phyloP scores from a whole-genome alignment of 92 coral and sea anemone species.

The Epizoanthus ramosus region DNA sequence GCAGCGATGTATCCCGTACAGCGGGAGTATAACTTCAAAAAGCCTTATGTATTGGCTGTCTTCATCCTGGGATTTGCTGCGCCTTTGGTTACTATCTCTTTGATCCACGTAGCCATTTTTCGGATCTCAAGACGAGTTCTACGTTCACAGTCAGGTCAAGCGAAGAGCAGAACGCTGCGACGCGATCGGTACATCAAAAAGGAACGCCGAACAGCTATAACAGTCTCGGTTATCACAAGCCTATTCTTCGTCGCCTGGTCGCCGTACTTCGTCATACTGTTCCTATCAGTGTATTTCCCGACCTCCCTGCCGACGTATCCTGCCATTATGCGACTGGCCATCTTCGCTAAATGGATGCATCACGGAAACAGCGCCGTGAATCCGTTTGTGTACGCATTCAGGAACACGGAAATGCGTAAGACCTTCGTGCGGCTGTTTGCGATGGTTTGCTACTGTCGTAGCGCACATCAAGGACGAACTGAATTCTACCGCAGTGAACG shows the following conservation, averaged over 20 bases:
- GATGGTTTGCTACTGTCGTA: background rate
- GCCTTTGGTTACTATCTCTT: slow-evolving; percentile 10
- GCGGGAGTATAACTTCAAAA: slow-evolving; percentile 12
- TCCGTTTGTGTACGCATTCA: slow-evolving; percentile 49
- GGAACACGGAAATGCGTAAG: slow-evolving; percentile 46
- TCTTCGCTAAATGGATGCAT: slow-evolving; percentile 53
- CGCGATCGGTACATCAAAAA: slow-evolving; percentile 39
- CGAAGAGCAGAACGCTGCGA: background rate
- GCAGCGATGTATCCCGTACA: slow-evolving; percentile 50
- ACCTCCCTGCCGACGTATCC: slow-evolving; percentile 38
- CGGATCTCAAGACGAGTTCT: slow-evolving; percentile 31
- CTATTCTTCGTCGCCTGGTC: slow-evolving; percentile 89
- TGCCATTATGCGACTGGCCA: background rate
- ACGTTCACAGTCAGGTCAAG: background rate
- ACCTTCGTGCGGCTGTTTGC: slow-evolving; percentile 24
- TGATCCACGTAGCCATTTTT: slow-evolving; percentile 22
- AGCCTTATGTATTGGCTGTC: slow-evolving; percentile 12
- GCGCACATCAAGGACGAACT: background rate
- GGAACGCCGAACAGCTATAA: slow-evolving; percentile 81
- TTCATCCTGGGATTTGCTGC: slow-evolving; percentile 23
- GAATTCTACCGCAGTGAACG: background rate
- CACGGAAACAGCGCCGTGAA: slow-evolving; percentile 47
- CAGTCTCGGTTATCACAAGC: slow-evolving; percentile 71
- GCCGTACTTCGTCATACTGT: slow-evolving; percentile 68
- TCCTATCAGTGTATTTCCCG: slow-evolving; percentile 45